Base-by-base conservation (phyloP, 2,113 vertebrate genomes). In the Serilophus lunatus region DNA sequence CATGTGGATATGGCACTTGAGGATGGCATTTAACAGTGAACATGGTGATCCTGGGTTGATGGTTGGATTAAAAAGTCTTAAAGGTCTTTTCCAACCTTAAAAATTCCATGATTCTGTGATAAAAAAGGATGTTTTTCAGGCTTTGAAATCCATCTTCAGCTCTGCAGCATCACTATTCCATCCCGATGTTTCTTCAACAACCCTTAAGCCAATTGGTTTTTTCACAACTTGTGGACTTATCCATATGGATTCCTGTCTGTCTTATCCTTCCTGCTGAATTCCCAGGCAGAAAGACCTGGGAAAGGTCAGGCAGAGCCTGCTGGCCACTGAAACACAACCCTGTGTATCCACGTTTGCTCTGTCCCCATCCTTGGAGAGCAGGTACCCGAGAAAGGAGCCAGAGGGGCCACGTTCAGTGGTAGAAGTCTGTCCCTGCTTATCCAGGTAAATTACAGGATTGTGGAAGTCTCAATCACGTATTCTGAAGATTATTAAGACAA, bases 121-220 rank as follows among this genome's bases (percentile, higher is more conserved):
- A 5, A 33, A 66, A n/a, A 61, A 51, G 2, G 2, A 7, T 36
- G 1, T 7, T 68, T 69, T 59, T 38, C 24, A 42, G 8, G 20
- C 12, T 60, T 53, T 60, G 36, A 81, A 65, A 45, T 2, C 14
- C 18, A 19, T 11, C 18, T 69, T 33, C 17, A 2, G 29, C 22
- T 23, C 29, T 53, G 28, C 36, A 82, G 26, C 42, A 18, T 45
- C 4, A 4, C 23, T 6, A 9, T 25, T 63, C 12, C 5, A 7
- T 38, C 36, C 31, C 19, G n/a, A 15, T 16, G 16, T 20, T 78
- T 2, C 35, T 36, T 3, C 70, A 28, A 31, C 70, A 85, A 6
- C n/a, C 10, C 50, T 70, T 60, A 75, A 71, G 11, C 16, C 42
- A 54, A 4, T 2, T 3, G 6, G 22, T 3, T 64, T 17, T 0